Conservation (phyloP, 2,797 vertebrate genomes). For the Sphenodon punctatus region DNA sequence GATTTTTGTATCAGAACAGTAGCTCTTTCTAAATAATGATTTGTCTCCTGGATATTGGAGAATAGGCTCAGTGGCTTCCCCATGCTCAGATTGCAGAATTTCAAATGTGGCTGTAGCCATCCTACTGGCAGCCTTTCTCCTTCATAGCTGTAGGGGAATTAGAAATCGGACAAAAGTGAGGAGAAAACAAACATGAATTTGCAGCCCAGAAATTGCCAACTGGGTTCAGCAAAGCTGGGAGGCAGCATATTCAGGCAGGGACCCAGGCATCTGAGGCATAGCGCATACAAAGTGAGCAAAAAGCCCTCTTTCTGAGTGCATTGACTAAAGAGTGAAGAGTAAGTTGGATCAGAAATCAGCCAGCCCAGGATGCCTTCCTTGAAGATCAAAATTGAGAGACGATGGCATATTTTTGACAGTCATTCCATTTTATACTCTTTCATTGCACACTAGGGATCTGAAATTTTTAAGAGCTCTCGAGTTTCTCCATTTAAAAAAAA, state of each 20-base stretch:
- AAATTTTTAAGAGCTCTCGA: slow-evolving; percentile 64
- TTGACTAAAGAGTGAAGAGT: slow-evolving; percentile 54
- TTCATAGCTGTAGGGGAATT: slow-evolving; percentile 12
- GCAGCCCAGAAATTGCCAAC: slow-evolving; percentile 52
- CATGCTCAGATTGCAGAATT: slow-evolving; percentile 7
- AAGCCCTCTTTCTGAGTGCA: slow-evolving; percentile 54
- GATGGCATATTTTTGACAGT: slow-evolving; percentile 61
- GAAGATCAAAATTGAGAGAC: slow-evolving; percentile 55
- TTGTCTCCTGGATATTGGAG: background rate
- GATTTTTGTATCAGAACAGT: background rate
- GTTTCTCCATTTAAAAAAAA: slow-evolving; percentile 19
- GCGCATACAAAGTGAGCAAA: slow-evolving; percentile 67
- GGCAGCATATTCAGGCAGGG: slow-evolving; percentile 51
- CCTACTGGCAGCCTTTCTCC: slow-evolving; percentile 12
- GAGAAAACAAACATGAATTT: slow-evolving; percentile 66
- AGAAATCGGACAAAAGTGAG: slow-evolving; percentile 19
- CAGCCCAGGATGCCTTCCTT: slow-evolving; percentile 64
- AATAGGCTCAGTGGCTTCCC: slow-evolving; percentile 4
- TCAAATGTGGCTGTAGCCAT: slow-evolving; percentile 8
- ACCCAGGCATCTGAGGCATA: slow-evolving; percentile 64
- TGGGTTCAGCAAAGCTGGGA: slow-evolving; percentile 56
- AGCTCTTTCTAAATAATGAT: background rate
- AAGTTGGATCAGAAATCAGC: slow-evolving; percentile 65
- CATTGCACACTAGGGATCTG: slow-evolving; percentile 55
- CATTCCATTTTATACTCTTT: slow-evolving; percentile 60